Evolutionary conservation across 1,140 invertebrate genomes (phyloP).

Genomic region (Calliopsis andreniformis): DNA sequence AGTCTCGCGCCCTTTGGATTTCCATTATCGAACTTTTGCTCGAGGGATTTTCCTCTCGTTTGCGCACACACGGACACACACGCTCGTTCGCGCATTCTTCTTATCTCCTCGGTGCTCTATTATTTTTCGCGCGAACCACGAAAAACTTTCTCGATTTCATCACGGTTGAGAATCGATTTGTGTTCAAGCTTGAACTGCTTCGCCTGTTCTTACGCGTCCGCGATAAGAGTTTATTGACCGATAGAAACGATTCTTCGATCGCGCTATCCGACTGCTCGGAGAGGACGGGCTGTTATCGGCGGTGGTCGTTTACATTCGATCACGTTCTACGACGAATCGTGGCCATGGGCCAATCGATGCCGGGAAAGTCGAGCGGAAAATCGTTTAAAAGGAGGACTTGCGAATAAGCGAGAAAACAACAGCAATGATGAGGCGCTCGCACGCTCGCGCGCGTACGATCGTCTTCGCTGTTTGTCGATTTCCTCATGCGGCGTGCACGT

Average conservation of each 20-base stretch:
- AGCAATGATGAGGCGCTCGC: too few species aligned
- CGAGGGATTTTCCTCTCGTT: not conserved
- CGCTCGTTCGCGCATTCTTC: not conserved
- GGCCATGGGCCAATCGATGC: too few species aligned
- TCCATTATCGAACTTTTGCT: conserved; percentile 10
- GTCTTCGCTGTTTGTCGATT: conserved; percentile 33
- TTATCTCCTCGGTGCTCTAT: not conserved
- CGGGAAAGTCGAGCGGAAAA: not conserved
- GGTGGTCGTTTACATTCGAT: not conserved
- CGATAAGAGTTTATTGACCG: conserved; percentile 61
- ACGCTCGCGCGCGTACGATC: not conserved
- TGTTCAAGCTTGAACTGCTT: not conserved
- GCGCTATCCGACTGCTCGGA: conserved; percentile 23
- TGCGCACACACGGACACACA: not conserved
- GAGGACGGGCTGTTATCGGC: conserved; percentile 15
- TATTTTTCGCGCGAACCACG: not conserved
- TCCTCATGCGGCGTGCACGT: conserved; percentile 51
- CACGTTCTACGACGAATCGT: too few species aligned
- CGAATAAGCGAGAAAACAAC: too few species aligned
- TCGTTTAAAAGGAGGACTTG: not conserved
- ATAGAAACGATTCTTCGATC: conserved; percentile 54
- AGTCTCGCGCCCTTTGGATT: conserved; percentile 23
- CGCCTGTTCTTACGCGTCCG: not conserved
- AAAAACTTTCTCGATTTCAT: not conserved
- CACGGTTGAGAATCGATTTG: not conserved